Base-by-base conservation (phyloP, 2,888 invertebrate species). In the Dolichomitus sp. region DNA sequence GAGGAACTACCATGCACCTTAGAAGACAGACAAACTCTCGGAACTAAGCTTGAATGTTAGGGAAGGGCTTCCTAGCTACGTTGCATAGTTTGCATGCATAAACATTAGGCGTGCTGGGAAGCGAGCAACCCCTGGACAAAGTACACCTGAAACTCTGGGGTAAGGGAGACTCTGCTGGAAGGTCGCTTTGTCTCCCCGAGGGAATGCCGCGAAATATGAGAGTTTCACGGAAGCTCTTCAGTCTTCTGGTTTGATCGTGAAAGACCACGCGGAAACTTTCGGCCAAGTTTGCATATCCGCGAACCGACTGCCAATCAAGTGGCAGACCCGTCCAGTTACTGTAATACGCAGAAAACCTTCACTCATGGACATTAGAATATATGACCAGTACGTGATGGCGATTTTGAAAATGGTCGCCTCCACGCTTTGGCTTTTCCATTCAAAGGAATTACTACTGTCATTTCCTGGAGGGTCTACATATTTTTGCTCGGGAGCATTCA, bases 161-260 rank as follows among this genome's bases (percentile, higher is more conserved):
- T 72, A 57, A 73, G 30, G 23, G 77, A 40, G n/a, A 59, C 50
- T 73, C 54, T 73, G 48, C 27, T 54, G 79, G 73, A 80, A 80
- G 80, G 78, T 85, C 84, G 63, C 76, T 83, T 83, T 78, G 78
- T 82, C 81, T 76, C 65, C 33, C 84, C 74, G 57, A 61, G 78
- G 83, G 85, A 87, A 84, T 83, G 86, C 86, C 86, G 75, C 87
- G 83, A 87, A 87, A 88, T 88, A 88, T 88, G 86, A 87, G 86
- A 89, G 84, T 87, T 66, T 66, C 66, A 9, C 66, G 48, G 30
- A n/a, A 66, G 40, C 45, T 48, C 23, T 48, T 45, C 65, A 23
- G 48, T 50, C 66, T 66, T 42, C 48, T 9, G 45, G 42, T 50
- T 50, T 23, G 65, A 5, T 45, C 66, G 42, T 50, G 17, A 30